phyloP scores from a whole-genome alignment of 2,797 vertebrate species.

The Synaphobranchus kaupii region DNA sequence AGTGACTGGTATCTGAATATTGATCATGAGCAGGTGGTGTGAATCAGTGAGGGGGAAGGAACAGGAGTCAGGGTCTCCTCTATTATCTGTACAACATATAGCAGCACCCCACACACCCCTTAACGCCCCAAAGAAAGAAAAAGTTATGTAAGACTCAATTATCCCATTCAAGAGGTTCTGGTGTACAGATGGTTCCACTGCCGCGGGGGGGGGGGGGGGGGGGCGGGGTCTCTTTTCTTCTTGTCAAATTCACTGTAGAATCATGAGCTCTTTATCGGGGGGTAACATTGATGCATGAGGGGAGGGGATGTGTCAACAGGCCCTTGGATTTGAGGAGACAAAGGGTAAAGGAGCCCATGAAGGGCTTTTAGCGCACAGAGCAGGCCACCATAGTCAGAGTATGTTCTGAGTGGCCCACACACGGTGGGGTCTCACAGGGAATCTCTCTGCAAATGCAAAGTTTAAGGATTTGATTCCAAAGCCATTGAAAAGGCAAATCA shows the following conservation, averaged over 20 bases:
- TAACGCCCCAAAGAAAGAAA: constrained; percentile 57
- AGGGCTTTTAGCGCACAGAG: constrained; percentile 63
- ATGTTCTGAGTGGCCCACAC: constrained; percentile 53
- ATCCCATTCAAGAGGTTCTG: constrained; percentile 72
- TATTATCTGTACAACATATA: constrained; percentile 66
- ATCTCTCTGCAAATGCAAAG: constrained; percentile 67
- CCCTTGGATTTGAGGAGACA: constrained; percentile 63
- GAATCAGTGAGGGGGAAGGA: constrained; percentile 78
- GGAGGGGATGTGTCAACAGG: constrained; percentile 63
- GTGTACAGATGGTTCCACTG: constrained; percentile 83
- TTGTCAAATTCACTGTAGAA: constrained; percentile 75
- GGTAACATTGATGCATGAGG: constrained; percentile 70
- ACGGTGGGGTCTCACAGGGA: constrained; percentile 50
- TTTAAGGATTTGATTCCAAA: not conserved
- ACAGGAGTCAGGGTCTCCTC: constrained; percentile 81
- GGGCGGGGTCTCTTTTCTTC: constrained; percentile 77
- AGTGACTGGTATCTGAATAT: constrained; percentile 82
- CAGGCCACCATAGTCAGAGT: constrained; percentile 26
- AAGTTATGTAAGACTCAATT: constrained; percentile 89
- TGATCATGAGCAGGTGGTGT: constrained; percentile 84
- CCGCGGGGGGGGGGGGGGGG: constrained; percentile 73
- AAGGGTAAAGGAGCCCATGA: constrained; percentile 61
- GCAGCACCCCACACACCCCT: not conserved
- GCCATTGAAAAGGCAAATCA: not conserved
- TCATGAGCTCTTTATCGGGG: constrained; percentile 74